These are phyloP conservation scores for Tenthredo mesomela DNA, from an alignment of 2,888 invertebrate species.

Conservation along the genomic window DNA sequence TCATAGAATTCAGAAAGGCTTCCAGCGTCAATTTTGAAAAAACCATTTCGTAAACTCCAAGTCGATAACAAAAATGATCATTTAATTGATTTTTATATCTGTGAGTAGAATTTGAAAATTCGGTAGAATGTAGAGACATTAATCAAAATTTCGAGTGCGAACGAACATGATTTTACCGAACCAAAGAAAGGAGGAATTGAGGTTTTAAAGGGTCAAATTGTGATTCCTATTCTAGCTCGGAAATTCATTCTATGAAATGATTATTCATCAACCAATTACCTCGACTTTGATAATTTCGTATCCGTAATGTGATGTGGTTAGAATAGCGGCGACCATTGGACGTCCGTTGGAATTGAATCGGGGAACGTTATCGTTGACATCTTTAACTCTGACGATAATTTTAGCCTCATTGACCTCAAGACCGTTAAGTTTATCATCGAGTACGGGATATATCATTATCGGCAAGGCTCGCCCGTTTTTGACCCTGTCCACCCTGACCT, in stretches of 20 bases:
- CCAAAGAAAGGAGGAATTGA: not conserved
- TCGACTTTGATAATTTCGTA: conserved; percentile 88
- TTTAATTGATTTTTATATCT: too few relatives aligned
- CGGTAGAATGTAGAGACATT: too few relatives aligned
- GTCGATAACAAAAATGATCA: too few relatives aligned
- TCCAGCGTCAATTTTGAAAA: too few relatives aligned
- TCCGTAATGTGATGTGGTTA: conserved; percentile 89
- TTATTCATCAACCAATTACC: conserved; percentile 76
- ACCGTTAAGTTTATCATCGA: conserved; percentile 86
- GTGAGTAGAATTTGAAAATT: too few relatives aligned
- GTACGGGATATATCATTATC: conserved; percentile 88
- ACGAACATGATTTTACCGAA: not conserved
- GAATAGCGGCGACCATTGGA: conserved; percentile 91
- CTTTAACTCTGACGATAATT: conserved; percentile 87
- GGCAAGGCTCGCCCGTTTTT: conserved; percentile 85
- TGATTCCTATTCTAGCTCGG: too few relatives aligned
- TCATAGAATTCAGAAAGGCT: too few relatives aligned
- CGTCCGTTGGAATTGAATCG: conserved; percentile 87
- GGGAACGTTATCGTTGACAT: conserved; percentile 92
- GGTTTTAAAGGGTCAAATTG: not conserved
- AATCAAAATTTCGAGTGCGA: not conserved
- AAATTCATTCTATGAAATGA: not conserved
- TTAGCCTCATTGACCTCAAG: conserved; percentile 88
- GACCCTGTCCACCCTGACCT: conserved; percentile 80
- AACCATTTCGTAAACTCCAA: too few relatives aligned